phyloP scores from a whole-genome alignment of 2,113 vertebrate genomes.

The Eolophus roseicapilla region DNA sequence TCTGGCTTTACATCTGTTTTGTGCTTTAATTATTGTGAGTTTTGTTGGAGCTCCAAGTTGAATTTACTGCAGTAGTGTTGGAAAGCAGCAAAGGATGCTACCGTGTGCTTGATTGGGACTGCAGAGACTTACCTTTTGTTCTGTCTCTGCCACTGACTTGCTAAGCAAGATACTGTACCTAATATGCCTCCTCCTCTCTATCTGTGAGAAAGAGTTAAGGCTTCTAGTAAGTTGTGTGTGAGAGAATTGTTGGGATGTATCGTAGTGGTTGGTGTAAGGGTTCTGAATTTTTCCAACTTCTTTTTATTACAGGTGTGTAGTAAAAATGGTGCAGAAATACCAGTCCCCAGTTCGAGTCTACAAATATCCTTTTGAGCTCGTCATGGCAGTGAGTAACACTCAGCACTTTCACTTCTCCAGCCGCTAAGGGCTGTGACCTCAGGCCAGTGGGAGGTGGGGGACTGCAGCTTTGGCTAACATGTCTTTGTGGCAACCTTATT shows the following conservation, averaged over 20 bases:
- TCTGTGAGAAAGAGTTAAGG: neutral
- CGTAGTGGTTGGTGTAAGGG: rapidly evolving
- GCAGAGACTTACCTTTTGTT: neutral
- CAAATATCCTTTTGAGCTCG: conserved; percentile 85
- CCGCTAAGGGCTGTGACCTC: neutral
- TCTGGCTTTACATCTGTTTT: neutral
- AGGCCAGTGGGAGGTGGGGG: neutral
- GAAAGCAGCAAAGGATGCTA: neutral
- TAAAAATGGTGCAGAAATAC: conserved; percentile 87
- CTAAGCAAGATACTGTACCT: neutral
- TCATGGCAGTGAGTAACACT: conserved; percentile 83
- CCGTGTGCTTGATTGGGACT: rapidly evolving
- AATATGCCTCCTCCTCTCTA: neutral
- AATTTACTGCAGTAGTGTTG: neutral
- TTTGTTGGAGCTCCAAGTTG: neutral
- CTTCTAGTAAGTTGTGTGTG: neutral
- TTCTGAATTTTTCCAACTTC: neutral
- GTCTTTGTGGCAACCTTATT: neutral
- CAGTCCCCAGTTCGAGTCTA: conserved; percentile 85
- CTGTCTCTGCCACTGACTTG: neutral
- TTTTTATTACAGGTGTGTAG: neutral
- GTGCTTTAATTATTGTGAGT: neutral
- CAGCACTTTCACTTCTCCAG: neutral
- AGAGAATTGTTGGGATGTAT: neutral
- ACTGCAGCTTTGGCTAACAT: rapidly evolving